Percentiles rank a stretch among this genome's conserved stretches.
Evolutionary conservation across 2,888 invertebrate genomes (phyloP).

Genomic region (Tiphia femorata): DNA sequence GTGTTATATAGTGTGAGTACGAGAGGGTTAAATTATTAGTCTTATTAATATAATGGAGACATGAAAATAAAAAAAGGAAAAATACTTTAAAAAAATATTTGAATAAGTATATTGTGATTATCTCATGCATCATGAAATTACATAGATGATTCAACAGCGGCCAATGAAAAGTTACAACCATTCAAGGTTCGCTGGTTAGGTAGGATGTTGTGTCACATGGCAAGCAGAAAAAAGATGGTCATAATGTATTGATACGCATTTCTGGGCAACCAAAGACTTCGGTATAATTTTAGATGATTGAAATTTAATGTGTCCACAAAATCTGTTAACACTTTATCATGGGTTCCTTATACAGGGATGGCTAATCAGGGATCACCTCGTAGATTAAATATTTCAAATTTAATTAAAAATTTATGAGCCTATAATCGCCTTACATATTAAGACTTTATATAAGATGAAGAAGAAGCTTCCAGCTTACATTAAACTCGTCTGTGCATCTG

Average conservation of each 20-base stretch:
- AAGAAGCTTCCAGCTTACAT: conserved; percentile 28
- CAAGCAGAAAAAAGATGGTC: conserved; percentile 33
- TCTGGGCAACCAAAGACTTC: conserved; percentile 55
- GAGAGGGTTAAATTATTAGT: conserved; percentile 42
- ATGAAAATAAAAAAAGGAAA: conserved; percentile 15
- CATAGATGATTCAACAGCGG: conserved; percentile 27
- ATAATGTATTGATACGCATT: conserved; percentile 45
- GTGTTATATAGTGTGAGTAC: conserved; percentile 32
- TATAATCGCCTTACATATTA: conserved; percentile 21
- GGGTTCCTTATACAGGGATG: conserved; percentile 33
- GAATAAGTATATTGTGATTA: conserved; percentile 29
- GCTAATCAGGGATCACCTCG: conserved; percentile 44
- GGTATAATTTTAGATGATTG: conserved; percentile 32
- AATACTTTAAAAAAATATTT: conserved; percentile 29
- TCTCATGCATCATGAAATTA: conserved; percentile 16
- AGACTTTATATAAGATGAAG: conserved; percentile 23
- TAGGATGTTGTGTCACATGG: conserved; percentile 31
- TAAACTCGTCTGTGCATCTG: conserved; percentile 29
- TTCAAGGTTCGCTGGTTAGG: conserved; percentile 32
- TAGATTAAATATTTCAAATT: conserved; percentile 37
- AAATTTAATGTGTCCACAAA: conserved; percentile 27
- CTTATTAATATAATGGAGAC: conserved; percentile 14
- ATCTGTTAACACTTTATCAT: conserved; percentile 26
- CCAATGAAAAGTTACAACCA: conserved; percentile 29
- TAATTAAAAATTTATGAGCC: conserved; percentile 25